Evolutionary conservation across 2,113 vertebrate species (phyloP), one percentile per base, ranked within the genome.

Genomic region (Muntiacus muntjak): DNA sequence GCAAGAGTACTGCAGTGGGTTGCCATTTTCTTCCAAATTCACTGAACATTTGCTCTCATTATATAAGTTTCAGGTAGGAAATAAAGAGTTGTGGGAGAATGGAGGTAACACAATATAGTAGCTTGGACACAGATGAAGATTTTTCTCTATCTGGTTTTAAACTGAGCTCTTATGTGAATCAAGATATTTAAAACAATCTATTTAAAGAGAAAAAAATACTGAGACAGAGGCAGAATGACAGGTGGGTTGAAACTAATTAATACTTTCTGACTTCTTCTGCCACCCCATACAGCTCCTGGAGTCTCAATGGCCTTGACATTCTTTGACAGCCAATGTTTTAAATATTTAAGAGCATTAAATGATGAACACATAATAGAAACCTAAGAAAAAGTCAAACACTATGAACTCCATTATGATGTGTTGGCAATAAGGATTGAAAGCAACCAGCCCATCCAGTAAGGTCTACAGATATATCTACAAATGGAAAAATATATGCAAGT

Each of bases 401-500:
- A 54, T 52, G 86, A 95, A 96, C 50, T 91, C 30, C 23, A 88
- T 92, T 95, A 88, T 40, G 52, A 93, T 83, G 11, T 85, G 21
- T 54, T 82, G 76, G 23, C 85, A 92, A 96, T 16, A 96, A 89
- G 30, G 10, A 83, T 33, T 33, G 26, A 97, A 96, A 92, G 47
- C 19, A 45, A 50, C 57, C 33, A 83, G 30, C 58, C 9, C 23
- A 82, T 33, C 45, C 8, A 83, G 13, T 11, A 60, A 96, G 81
- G 50, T 52, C 50, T 23, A 45, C 1, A 74, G 45, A 64, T 71
- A 26, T 52, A 83, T 60, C 57, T 45, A 81, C 33, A 47, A 90
- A 84, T 89, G 89, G 71, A 98, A 92, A 85, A 98, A 98, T 84
- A 88, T 95, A 57, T 94, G 85, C 45, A 98, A 96, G 98, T 98